Conservation (phyloP, 2,888 invertebrate genomes). For the Gandaritis pyraliata region DNA sequence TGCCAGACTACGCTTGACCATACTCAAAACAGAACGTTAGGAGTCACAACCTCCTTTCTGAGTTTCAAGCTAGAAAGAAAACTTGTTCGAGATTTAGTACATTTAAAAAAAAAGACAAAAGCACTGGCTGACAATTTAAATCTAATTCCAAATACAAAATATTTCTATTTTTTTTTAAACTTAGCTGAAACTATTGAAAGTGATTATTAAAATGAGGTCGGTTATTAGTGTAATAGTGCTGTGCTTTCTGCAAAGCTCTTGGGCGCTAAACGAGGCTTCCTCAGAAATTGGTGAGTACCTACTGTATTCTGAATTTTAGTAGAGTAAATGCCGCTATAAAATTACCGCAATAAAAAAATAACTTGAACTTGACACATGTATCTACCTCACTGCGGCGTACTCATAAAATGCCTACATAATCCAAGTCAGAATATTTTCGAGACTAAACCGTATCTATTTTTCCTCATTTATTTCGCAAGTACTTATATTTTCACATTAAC, state of each 20-base stretch:
- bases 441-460: too few relatives aligned
- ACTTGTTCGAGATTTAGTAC: constrained; percentile 7
- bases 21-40: constrained; percentile 39
- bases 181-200: background rate
- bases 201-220: constrained; percentile 50
- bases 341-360: too few relatives aligned
- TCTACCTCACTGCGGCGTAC: too few relatives aligned
- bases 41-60: constrained; percentile 22
- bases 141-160: constrained; percentile 16
- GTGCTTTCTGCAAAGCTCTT: constrained; percentile 56
- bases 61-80: constrained; percentile 5
- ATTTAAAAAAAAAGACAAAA: constrained; percentile 9
- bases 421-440: too few relatives aligned
- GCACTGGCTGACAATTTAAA: constrained; percentile 4
- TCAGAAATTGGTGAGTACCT: constrained; percentile 62
- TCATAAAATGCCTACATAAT: too few relatives aligned
- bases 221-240: constrained; percentile 56
- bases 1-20: constrained; percentile 51
- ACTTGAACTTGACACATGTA: too few relatives aligned
- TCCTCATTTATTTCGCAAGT: too few relatives aligned
- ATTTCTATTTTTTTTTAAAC: background rate
- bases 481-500: too few relatives aligned
- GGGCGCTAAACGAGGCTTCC: constrained; percentile 52
- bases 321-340: too few relatives aligned
- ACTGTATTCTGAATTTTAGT: background rate